These are phyloP conservation scores for Orchesella cincta DNA, from an alignment of 1,140 invertebrate species.

Conservation along the genomic window DNA sequence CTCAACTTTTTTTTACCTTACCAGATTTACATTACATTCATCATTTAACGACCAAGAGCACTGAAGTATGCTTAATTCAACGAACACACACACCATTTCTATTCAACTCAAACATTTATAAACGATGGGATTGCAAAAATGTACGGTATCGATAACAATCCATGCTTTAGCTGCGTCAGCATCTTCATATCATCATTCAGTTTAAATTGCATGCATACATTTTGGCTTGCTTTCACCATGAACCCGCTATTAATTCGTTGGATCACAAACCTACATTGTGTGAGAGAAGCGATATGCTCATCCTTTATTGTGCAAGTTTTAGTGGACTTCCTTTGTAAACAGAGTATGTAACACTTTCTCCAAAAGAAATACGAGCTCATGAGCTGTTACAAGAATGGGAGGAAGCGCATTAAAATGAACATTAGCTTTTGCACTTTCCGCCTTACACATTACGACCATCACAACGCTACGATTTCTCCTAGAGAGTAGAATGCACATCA, in stretches of 20 bases:
- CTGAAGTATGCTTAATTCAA: too few relatives aligned
- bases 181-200: too few relatives aligned
- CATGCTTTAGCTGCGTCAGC: too few relatives aligned
- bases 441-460: neutral
- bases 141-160: too few relatives aligned
- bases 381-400: neutral
- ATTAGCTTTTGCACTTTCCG: slow-evolving; percentile 12
- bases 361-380: neutral
- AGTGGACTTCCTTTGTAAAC: neutral
- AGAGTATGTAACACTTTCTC: slow-evolving; percentile 4
- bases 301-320: neutral
- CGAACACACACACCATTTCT: too few relatives aligned
- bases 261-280: neutral
- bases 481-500: neutral
- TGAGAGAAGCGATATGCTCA: neutral
- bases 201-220: neutral
- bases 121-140: too few relatives aligned
- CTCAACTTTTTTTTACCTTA: too few relatives aligned
- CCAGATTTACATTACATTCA: too few relatives aligned
- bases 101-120: too few relatives aligned
- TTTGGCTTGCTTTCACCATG: neutral
- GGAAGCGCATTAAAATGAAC: slow-evolving; percentile 18
- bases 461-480: neutral
- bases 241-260: neutral
- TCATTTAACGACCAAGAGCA: too few relatives aligned